A percentile compares a stretch with the other conserved stretches of the same genome.
Evolutionary conservation across 2,888 invertebrate genomes (phyloP).

Genomic region (Catonia carolina): DNA sequence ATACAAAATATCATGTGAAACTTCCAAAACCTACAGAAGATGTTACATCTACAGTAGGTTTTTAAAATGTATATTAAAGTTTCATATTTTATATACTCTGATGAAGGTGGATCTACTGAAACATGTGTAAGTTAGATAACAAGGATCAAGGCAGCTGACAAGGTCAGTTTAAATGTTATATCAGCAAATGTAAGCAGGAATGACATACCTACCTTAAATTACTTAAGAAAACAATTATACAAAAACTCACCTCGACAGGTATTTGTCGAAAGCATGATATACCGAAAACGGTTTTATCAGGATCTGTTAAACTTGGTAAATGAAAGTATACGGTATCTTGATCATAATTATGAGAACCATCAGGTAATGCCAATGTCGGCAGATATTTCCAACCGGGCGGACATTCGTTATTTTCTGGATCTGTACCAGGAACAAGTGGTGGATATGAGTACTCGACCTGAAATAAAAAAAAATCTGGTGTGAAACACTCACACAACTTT

Average conservation of each 20-base stretch:
- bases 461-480: constrained; percentile 33
- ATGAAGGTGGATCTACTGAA: too few species aligned
- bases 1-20: too few species aligned
- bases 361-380: constrained; percentile 93
- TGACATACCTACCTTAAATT: too few species aligned
- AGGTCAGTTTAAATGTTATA: too few species aligned
- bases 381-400: constrained; percentile 92
- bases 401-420: constrained; percentile 58
- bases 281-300: constrained; percentile 83
- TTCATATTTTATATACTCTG: too few species aligned
- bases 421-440: constrained; percentile 30
- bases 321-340: constrained; percentile 96
- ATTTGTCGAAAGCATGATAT: constrained; percentile 98
- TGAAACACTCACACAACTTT: too few species aligned
- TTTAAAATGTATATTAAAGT: too few species aligned
- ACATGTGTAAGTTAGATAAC: too few species aligned
- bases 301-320: constrained; percentile 78
- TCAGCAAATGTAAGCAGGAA: too few species aligned
- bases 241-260: constrained; percentile 68
- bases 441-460: constrained; percentile 57
- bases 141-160: too few species aligned
- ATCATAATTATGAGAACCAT: constrained; percentile 95
- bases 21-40: too few species aligned
- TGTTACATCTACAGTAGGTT: too few species aligned
- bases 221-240: background rate